Conservation (phyloP, 1,140 invertebrate species). For the Globodera ellingtonae region DNA sequence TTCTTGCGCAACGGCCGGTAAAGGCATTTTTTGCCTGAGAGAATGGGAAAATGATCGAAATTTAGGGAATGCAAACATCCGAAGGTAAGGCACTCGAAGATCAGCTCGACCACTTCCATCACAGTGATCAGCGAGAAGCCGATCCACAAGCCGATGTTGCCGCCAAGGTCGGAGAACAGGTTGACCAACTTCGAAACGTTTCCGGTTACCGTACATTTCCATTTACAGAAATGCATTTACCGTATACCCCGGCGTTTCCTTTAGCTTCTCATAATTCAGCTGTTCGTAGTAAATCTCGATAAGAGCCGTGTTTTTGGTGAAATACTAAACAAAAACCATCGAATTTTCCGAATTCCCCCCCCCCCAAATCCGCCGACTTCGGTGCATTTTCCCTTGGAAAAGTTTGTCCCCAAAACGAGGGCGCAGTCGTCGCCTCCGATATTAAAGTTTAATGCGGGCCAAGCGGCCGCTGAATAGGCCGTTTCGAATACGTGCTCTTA, state of each 20-base stretch:
- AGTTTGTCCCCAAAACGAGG: conserved; percentile 43
- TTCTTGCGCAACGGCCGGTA: conserved; percentile 16
- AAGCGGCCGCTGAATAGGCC: conserved; percentile 65
- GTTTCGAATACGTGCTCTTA: conserved; percentile 65
- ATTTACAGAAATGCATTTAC: conserved; percentile 35
- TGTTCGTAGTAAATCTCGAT: conserved; percentile 66
- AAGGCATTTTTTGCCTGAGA: conserved; percentile 19
- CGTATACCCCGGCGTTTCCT: conserved; percentile 65
- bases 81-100: conserved; percentile 49
- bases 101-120: conserved; percentile 56
- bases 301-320: conserved; percentile 59
- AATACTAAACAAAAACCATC: conserved; percentile 33
- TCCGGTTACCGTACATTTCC: background rate
- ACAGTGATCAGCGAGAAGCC: conserved; percentile 65
- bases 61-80: conserved; percentile 5
- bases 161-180: conserved; percentile 65
- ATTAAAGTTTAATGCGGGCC: conserved; percentile 64
- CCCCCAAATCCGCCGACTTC: conserved; percentile 10
- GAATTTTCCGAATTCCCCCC: background rate
- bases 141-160: conserved; percentile 65
- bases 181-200: conserved; percentile 54
- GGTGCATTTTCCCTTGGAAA: conserved; percentile 45
- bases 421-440: conserved; percentile 60
- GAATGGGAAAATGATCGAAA: background rate
- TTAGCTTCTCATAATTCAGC: conserved; percentile 62